Evolutionary conservation across 92 coral and sea anemone genomes (phyloP).

Genomic region (Phenganax marumi): DNA sequence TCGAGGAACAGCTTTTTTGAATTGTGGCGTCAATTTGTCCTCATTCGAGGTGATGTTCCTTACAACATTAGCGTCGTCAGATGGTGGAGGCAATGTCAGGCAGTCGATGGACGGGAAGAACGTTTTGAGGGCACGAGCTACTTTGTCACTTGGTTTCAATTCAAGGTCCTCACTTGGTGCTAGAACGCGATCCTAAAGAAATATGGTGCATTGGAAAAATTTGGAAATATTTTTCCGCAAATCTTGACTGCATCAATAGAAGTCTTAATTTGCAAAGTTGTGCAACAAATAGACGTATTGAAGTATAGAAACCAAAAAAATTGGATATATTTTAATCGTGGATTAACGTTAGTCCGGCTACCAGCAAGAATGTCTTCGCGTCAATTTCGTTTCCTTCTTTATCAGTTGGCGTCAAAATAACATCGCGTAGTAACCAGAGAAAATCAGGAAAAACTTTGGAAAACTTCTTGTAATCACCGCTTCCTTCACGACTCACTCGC

Average conservation of each 20-base stretch:
- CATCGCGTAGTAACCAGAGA: constrained; percentile 40
- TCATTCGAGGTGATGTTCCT: constrained; percentile 29
- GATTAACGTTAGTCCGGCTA: background rate
- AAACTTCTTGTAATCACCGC: constrained; percentile 15
- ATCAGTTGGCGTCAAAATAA: constrained; percentile 28
- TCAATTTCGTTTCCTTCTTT: constrained; percentile 26
- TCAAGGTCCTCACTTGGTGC: constrained; percentile 33
- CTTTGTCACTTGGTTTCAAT: constrained; percentile 42
- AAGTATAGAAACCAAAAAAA: background rate
- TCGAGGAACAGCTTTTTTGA: constrained; percentile 6
- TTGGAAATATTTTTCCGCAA: background rate
- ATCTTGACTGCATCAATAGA: background rate
- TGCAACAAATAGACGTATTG: background rate
- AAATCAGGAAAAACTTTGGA: constrained; percentile 26
- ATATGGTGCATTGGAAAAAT: background rate
- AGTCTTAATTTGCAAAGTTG: background rate
- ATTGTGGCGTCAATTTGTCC: constrained; percentile 17
- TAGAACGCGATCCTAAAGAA: constrained; percentile 15
- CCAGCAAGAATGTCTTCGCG: constrained; percentile 24
- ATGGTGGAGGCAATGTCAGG: constrained; percentile 75
- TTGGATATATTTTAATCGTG: too few relatives aligned
- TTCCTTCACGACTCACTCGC: constrained; percentile 28
- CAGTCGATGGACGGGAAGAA: constrained; percentile 85
- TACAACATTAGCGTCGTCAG: constrained; percentile 61
- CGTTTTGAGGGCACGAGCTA: constrained; percentile 68